Base-by-base conservation (phyloP, 2,113 vertebrate genomes). In the Amia ocellicauda region DNA sequence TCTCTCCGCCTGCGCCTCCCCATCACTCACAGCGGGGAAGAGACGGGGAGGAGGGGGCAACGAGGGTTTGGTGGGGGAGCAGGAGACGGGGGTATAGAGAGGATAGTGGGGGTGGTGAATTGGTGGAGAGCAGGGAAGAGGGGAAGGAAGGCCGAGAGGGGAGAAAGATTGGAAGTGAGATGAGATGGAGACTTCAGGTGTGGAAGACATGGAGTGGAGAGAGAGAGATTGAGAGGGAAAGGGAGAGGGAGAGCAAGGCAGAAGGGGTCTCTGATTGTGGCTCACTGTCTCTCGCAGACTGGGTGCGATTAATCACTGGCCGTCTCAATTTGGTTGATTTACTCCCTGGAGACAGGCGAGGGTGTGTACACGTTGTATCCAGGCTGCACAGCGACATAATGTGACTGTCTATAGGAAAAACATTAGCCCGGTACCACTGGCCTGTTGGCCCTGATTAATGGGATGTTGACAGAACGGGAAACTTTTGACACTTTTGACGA, bases 331-430 rank as follows among this genome's bases (percentile, higher is more conserved):
- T 87, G 84, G 82, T 86, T 88, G 87, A 85, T 88, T 86, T 85
- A 88, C 86, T 90, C 84, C 76, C 77, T 67, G 64, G 71, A 75
- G 62, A 58, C 43, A 49, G 62, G 41, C 19, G 17, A 70, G 69
- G 82, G 79, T 80, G 83, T 88, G 89, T 85, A 88, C 87, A 87
- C 72, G 63, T 78, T 73, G 57, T 78, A 78, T 78, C 61, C 42
- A 59, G 56, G 59, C 75, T 60, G 58, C 61, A 59, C 61, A 52
- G 65, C 52, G 59, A 72, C 69, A 79, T 85, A 85, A 84, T 88
- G 87, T 85, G 81, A 76, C 80, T 87, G 85, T 90, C 88, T 89
- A 89, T 90, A 90, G 82, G 87, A 90, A 89, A 89, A 84, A 83
- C 88, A 90, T 90, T 89, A 89, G 85, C 80, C 80, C 78, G 83